Evolutionary conservation across 2,888 invertebrate species (phyloP), one percentile per base, ranked within the genome.

Genomic region (Macrosoma leucophasiata): DNA sequence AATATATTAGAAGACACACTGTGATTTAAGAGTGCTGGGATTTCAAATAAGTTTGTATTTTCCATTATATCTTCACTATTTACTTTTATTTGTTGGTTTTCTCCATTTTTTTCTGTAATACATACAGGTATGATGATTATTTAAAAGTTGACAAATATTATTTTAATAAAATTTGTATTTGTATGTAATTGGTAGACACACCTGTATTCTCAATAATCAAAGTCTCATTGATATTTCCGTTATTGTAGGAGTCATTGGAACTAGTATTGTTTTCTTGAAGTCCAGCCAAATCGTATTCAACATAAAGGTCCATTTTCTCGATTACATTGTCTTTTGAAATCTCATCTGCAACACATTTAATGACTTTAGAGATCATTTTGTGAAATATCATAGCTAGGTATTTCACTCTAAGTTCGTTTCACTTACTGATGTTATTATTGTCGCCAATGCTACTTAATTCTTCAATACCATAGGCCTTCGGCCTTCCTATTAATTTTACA

Each of bases 331-430:
- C 48, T 30, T 50, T 30, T 33, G 32, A 29, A 26, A 36, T 36
- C 18, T 49, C 36, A 71, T 68, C 76, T 75, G 75, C 46, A 73
- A 73, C 52, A 70, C 49, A 58, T 19, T n/a, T n/a, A n/a, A n/a
- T n/a, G n/a, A n/a, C n/a, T n/a, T n/a, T n/a, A n/a, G n/a, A n/a
- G n/a, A n/a, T n/a, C n/a, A n/a, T n/a, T n/a, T n/a, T n/a, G n/a
- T n/a, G n/a, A n/a, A n/a, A n/a, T n/a, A n/a, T 17, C 10, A 24
- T 35, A 36, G 32, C 14, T 33, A 36, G 29, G 44, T 41, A 40
- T 27, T 40, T 51, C 45, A 30, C 33, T 39, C 27, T 19, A 39
- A 34, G 15, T 18, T 4, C 4, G 11, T 7, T 33, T 13, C 35
- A 70, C 77, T 73, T 74, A 78, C 78, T 60, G 12, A n/a, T 15